Conservation (phyloP, 2,797 vertebrate genomes). For the Bradypodion ventrale region DNA sequence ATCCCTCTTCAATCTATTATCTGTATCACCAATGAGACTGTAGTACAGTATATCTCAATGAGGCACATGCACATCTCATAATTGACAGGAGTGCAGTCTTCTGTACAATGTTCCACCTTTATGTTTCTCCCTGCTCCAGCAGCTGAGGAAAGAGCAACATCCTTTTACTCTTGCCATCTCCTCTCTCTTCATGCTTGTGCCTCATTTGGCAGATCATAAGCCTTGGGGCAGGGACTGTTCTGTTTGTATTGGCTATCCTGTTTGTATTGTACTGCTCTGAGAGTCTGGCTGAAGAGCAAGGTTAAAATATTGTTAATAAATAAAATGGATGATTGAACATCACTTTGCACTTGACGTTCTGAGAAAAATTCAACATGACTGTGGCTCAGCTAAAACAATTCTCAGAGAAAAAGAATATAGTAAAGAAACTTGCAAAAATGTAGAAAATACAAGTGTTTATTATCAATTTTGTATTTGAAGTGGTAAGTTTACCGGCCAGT, state of each 20-base stretch:
- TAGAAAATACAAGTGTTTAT: slow-evolving; percentile 9
- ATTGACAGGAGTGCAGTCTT: too few relatives aligned
- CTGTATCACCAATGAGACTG: not conserved
- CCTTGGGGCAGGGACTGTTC: not conserved
- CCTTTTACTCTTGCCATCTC: not conserved
- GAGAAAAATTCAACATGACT: accelerated
- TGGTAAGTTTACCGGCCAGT: slow-evolving; percentile 9
- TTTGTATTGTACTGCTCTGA: not conserved
- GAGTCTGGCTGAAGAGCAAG: not conserved
- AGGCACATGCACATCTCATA: not conserved
- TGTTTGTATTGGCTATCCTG: not conserved
- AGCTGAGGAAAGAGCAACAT: not conserved
- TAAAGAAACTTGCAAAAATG: not conserved
- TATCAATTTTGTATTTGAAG: slow-evolving; percentile 26
- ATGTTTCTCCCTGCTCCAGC: not conserved
- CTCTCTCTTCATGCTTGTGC: not conserved
- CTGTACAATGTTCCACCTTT: not conserved
- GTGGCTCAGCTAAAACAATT: slow-evolving; percentile 32
- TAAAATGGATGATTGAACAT: not conserved
- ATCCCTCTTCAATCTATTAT: too few relatives aligned
- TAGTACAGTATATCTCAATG: not conserved
- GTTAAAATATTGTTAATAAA: not conserved
- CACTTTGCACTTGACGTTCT: not conserved
- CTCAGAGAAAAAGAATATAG: not conserved
- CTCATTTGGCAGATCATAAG: not conserved